Evolutionary conservation across 2,888 invertebrate genomes (phyloP).

Genomic region (Dryobota labecula): DNA sequence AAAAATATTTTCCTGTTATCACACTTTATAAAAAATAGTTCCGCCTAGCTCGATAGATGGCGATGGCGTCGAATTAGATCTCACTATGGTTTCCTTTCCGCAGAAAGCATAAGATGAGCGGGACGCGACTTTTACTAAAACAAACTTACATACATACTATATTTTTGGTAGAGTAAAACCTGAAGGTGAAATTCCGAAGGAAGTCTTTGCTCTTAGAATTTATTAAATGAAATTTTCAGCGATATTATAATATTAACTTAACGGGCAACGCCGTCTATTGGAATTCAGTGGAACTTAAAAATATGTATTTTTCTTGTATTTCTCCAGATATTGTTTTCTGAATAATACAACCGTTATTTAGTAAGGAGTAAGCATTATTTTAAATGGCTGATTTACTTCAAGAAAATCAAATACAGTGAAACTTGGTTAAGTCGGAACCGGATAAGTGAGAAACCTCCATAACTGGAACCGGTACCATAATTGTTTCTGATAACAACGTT

Average conservation of each 20-base stretch:
- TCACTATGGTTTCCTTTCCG: constrained; percentile 25
- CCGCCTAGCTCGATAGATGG: constrained; percentile 35
- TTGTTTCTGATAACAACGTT: not conserved
- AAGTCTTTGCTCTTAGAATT: not conserved
- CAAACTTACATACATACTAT: constrained; percentile 31
- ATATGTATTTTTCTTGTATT: not conserved
- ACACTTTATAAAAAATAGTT: not conserved
- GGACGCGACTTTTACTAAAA: fast-evolving
- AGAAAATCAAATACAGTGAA: too few relatives aligned
- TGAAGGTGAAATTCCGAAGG: not conserved
- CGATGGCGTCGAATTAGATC: constrained; percentile 38
- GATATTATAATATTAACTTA: fast-evolving
- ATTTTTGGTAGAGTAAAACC: constrained; percentile 25
- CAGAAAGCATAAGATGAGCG: constrained; percentile 3
- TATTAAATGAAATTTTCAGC: fast-evolving
- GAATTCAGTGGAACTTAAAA: not conserved
- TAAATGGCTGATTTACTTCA: not conserved
- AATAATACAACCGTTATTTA: not conserved
- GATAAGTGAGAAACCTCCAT: too few relatives aligned
- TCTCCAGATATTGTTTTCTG: not conserved
- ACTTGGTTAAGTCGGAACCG: too few relatives aligned
- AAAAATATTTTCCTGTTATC: not conserved
- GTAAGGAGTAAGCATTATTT: not conserved
- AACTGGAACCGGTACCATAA: too few relatives aligned
- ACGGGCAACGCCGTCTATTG: not conserved